Evolutionary conservation across 2,113 vertebrate species (phyloP), one percentile per base, ranked within the genome.

Genomic region (Phaethornis superciliosus): DNA sequence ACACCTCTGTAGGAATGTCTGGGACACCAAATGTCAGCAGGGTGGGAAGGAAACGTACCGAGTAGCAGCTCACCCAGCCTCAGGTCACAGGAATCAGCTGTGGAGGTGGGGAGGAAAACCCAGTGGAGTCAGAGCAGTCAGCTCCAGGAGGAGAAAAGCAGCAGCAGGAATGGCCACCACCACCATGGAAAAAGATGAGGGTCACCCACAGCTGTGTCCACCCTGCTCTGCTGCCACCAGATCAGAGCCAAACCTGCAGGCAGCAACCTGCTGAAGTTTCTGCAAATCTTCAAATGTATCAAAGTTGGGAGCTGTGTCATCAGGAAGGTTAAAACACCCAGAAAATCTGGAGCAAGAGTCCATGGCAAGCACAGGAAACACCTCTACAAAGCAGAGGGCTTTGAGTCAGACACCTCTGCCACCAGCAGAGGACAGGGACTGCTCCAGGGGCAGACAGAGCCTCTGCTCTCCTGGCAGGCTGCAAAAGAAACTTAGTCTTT

Each of bases 131-230:
- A 3, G 56, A 12, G 4, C 33, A 3, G 5, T 27, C 60, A 9
- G 67, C 67, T n/a, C 40, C 79, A 3, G 1, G 7, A 5, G 46
- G 6, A 37, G 33, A 10, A 26, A 12, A 35, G 80, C 3, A 54
- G 32, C 12, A 27, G 63, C n/a, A 1, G 2, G 44, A 11, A 2
- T 1, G 12, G 3, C 19, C 58, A 24, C 60, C 1, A 0, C 1
- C 4, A 12, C 1, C 6, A 67, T 1, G 12, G 13, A 18, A 26
- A 22, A 26, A 26, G 42, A 6, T 22, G 6, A 7, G 32, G 24
- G 33, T 0, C 44, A 21, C 6, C 78, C 85, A 2, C 18, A 19
- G 1, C 69, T 6, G 35, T 6, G 56, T 19, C 59, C 37, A 4
- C 58, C 23, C 59, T 4, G 9, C 80, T 12, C 40, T 12, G 26